Evolutionary conservation across 2,797 vertebrate species (phyloP).

Genomic region (Perodicticus potto): DNA sequence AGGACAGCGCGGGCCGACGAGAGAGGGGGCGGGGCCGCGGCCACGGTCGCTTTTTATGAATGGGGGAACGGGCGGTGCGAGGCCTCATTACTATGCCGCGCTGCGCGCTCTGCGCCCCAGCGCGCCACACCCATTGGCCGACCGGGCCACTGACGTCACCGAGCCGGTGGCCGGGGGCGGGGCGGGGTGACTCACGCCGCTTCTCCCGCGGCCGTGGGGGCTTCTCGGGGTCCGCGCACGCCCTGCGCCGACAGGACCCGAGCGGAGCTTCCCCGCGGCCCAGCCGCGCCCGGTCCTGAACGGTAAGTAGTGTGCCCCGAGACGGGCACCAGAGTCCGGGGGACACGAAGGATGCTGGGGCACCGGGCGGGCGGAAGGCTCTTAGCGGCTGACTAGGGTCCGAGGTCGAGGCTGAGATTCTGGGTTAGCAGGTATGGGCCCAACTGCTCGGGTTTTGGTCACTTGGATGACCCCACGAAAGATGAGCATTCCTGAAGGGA

Average conservation of each 20-base stretch:
- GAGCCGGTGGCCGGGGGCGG: conserved; percentile 58
- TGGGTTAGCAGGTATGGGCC: background rate
- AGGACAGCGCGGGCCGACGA: background rate
- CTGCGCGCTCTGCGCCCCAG: conserved; percentile 72
- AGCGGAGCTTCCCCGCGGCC: conserved; percentile 71
- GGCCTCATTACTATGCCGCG: conserved; percentile 83
- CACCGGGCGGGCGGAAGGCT: background rate
- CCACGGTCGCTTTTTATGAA: conserved; percentile 86
- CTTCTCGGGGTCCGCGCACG: conserved; percentile 75
- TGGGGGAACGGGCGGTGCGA: conserved; percentile 82
- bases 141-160: conserved; percentile 83
- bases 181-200: conserved; percentile 85
- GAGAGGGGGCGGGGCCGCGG: conserved; percentile 61
- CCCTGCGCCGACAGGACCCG: conserved; percentile 70
- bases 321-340: background rate
- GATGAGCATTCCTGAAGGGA: conserved; percentile 23
- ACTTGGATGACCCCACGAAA: background rate
- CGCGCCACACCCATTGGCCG: conserved; percentile 83
- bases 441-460: background rate
- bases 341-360: conserved; percentile 51
- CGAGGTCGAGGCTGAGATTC: conserved; percentile 55
- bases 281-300: conserved; percentile 40
- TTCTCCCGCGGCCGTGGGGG: conserved; percentile 79
- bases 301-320: conserved; percentile 66
- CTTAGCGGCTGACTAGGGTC: conserved; percentile 26